Evolutionary conservation across 2,888 invertebrate species (phyloP).

Genomic region (Norana najaformis): DNA sequence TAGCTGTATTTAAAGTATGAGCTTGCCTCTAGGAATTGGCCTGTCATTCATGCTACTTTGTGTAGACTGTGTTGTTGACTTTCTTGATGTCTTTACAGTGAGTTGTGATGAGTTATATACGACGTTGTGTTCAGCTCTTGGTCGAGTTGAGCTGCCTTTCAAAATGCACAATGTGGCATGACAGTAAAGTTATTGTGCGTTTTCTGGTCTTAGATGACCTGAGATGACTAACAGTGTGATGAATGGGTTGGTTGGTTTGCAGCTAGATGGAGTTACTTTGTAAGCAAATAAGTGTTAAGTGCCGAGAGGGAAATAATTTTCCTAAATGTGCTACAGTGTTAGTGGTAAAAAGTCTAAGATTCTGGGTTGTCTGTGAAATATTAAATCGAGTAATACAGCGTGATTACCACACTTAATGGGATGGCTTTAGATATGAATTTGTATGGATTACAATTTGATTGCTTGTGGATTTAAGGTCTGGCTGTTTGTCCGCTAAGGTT

Average conservation of each 20-base stretch:
- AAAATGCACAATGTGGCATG: background rate
- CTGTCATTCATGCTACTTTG: background rate
- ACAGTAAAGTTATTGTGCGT: background rate
- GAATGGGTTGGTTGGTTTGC: background rate
- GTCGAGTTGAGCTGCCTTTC: background rate
- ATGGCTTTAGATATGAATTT: too few species aligned
- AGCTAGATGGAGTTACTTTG: constrained; percentile 3
- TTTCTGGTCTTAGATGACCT: background rate
- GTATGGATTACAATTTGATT: too few species aligned
- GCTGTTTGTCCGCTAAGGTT: too few species aligned
- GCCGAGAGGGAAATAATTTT: background rate
- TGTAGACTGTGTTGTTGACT: constrained; percentile 2
- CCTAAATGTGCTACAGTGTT: background rate
- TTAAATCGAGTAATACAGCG: background rate
- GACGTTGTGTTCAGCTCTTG: background rate
- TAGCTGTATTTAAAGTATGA: too few species aligned
- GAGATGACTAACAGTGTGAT: background rate
- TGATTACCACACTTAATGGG: too few species aligned
- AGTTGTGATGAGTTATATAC: background rate
- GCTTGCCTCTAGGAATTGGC: background rate
- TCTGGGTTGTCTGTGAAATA: background rate
- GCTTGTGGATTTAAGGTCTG: too few species aligned
- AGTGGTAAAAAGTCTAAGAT: background rate
- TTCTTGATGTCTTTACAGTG: background rate
- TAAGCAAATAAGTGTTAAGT: background rate